Percentiles rank a stretch among this genome's conserved stretches.
phyloP scores from a whole-genome alignment of 2,888 invertebrate genomes.

The Perithous albicinctus region DNA sequence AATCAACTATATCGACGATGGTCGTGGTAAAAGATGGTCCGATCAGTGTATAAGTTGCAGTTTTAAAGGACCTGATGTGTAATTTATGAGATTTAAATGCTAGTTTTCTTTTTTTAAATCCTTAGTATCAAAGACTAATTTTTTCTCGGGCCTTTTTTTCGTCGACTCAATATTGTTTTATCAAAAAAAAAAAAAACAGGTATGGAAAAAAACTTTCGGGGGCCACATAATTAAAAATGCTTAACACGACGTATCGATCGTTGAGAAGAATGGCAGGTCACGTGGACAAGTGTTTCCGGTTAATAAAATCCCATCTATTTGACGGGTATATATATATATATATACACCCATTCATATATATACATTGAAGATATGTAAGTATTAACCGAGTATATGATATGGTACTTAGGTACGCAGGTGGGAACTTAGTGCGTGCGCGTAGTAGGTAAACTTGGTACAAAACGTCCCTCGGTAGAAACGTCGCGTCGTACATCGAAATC shows the following conservation, averaged over 20 bases:
- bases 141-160: too few relatives aligned
- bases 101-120: too few relatives aligned
- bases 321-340: constrained; percentile 18
- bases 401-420: constrained; percentile 37
- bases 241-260: constrained; percentile 39
- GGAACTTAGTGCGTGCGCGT: not conserved
- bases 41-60: too few relatives aligned
- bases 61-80: too few relatives aligned
- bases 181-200: too few relatives aligned
- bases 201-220: not conserved
- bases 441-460: constrained; percentile 14
- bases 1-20: too few relatives aligned
- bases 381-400: constrained; percentile 1
- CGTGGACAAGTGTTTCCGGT: constrained; percentile 78
- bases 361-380: constrained; percentile 7
- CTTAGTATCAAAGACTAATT: too few relatives aligned
- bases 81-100: too few relatives aligned
- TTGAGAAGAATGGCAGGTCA: constrained; percentile 70
- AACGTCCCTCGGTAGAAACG: constrained; percentile 30
- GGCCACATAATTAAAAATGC: constrained; percentile 41
- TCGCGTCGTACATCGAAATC: constrained; percentile 52
- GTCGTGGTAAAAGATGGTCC: too few relatives aligned
- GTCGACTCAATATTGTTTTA: too few relatives aligned
- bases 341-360: too few relatives aligned
- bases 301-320: constrained; percentile 67